These are phyloP conservation scores for Amblyraja radiata DNA, from an alignment of 2,797 vertebrate genomes.

Conservation along the genomic window DNA sequence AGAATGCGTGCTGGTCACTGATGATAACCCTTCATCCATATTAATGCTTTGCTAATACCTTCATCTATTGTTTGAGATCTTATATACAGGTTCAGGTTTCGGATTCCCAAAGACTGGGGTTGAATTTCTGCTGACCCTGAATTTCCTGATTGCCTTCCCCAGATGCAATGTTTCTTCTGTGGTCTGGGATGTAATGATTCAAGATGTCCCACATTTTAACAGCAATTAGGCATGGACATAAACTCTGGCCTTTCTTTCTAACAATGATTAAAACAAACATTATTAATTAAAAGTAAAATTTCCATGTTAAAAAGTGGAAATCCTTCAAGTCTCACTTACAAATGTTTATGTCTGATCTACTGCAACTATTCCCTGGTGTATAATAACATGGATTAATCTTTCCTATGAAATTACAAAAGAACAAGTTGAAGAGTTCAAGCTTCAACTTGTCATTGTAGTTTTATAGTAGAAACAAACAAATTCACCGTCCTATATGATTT, in stretches of 20 bases:
- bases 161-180: too few relatives aligned
- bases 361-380: background rate
- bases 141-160: too few relatives aligned
- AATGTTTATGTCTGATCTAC: background rate
- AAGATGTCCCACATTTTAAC: too few relatives aligned
- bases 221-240: too few relatives aligned
- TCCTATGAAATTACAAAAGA: background rate
- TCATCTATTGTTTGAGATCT: background rate
- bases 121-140: too few relatives aligned
- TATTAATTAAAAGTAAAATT: background rate
- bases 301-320: background rate
- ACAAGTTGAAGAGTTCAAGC: conserved; percentile 29
- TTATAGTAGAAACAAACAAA: background rate
- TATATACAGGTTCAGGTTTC: background rate
- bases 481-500: background rate
- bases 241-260: too few relatives aligned
- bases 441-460: background rate
- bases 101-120: background rate
- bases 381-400: background rate
- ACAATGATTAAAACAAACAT: too few relatives aligned
- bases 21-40: background rate
- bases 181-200: too few relatives aligned
- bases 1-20: background rate
- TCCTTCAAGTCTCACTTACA: background rate
- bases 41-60: background rate